phyloP scores from a whole-genome alignment of 2,888 invertebrate genomes.

The Stratiomys singularior region DNA sequence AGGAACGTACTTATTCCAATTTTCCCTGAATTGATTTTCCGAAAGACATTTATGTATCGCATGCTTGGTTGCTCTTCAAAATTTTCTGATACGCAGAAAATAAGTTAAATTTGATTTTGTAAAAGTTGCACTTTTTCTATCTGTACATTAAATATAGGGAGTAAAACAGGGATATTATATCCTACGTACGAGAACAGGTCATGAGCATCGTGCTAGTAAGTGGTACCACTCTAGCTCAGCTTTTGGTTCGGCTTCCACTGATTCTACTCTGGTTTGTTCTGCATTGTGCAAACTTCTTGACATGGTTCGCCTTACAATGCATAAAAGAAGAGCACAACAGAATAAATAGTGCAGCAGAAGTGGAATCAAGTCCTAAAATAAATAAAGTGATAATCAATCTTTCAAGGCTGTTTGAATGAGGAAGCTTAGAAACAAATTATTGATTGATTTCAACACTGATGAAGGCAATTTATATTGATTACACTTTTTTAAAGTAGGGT shows the following conservation, averaged over 20 bases:
- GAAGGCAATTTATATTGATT: too few relatives aligned
- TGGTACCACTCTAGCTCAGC: too few relatives aligned
- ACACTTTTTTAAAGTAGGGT: too few relatives aligned
- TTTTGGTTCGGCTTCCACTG: background rate
- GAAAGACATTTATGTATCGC: background rate
- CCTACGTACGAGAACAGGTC: background rate
- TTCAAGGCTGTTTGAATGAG: too few relatives aligned
- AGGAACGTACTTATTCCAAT: background rate
- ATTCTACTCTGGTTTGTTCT: background rate
- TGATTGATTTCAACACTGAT: too few relatives aligned
- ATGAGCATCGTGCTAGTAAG: background rate
- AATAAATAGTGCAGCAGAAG: too few relatives aligned
- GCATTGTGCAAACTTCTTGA: background rate
- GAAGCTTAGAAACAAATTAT: too few relatives aligned
- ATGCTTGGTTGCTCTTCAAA: background rate
- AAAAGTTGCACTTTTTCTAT: background rate
- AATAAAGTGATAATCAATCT: too few relatives aligned
- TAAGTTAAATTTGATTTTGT: constrained; percentile 2
- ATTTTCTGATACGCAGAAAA: background rate
- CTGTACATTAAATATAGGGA: background rate
- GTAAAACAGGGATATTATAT: background rate
- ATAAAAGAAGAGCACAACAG: background rate
- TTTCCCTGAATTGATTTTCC: background rate
- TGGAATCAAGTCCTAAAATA: too few relatives aligned
- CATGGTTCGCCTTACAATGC: background rate